Conservation (phyloP, 2,888 invertebrate genomes). For the Aphodius sticticus region DNA sequence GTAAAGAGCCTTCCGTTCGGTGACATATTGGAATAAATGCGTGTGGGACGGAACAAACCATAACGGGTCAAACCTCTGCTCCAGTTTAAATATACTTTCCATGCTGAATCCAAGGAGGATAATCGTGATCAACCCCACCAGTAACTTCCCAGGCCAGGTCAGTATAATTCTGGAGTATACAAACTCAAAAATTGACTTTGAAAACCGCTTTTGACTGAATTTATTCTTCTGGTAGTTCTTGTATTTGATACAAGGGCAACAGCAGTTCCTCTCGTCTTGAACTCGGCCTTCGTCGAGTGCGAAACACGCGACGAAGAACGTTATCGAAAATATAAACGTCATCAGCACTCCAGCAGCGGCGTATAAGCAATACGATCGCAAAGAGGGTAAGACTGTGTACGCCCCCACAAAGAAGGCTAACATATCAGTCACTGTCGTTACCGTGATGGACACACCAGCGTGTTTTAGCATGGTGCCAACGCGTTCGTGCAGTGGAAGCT, state of each 20-base stretch:
- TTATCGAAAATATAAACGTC: constrained; percentile 78
- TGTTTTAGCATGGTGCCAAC: constrained; percentile 77
- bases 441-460: constrained; percentile 84
- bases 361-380: constrained; percentile 84
- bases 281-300: constrained; percentile 74
- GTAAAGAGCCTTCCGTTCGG: constrained; percentile 67
- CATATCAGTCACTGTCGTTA: constrained; percentile 84
- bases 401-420: constrained; percentile 82
- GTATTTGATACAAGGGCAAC: constrained; percentile 73
- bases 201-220: constrained; percentile 65
- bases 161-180: constrained; percentile 73
- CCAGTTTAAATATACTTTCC: constrained; percentile 68
- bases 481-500: constrained; percentile 68
- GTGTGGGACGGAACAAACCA: constrained; percentile 81
- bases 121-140: constrained; percentile 68
- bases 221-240: constrained; percentile 63
- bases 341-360: constrained; percentile 79
- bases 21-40: constrained; percentile 70
- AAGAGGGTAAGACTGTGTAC: constrained; percentile 79
- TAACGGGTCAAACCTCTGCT: constrained; percentile 80
- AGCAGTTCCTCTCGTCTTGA: constrained; percentile 69
- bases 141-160: constrained; percentile 70
- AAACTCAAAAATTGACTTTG: constrained; percentile 66
- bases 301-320: constrained; percentile 83
- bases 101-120: constrained; percentile 69